Evolutionary conservation across 2,888 invertebrate genomes (phyloP), one percentile per base, ranked within the genome.

Genomic region (Hipparchia sbordonii): DNA sequence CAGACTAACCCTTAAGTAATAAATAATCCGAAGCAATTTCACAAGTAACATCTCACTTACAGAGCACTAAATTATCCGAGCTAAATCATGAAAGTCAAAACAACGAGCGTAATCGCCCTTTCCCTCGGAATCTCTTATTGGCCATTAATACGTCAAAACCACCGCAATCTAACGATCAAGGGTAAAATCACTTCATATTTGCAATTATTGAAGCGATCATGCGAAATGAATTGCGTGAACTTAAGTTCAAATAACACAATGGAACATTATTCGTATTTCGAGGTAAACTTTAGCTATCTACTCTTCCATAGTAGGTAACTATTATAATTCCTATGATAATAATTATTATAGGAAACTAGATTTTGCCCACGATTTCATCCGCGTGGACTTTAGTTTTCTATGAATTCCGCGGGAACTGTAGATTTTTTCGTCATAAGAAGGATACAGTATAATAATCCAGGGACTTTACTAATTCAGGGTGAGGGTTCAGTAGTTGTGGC

Each of bases 181-280:
- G 81, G 82, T 80, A 77, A 81, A 87, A 89, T 87, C 85, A 85
- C 88, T 88, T 88, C 82, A 89, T 89, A 83, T 81, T 81, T 73
- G 79, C 83, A 84, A 84, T 87, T 85, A 88, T 84, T 83, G 75
- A 71, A 74, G 74, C 67, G 57, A 48, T 59, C 66, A 52, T 57
- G 57, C 23, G 57, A 57, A 57, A 57, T 57, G 23, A 8, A 57
- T 67, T 67, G 54, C 4, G 13, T 56, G 67, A 61, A 57, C 4
- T 67, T 67, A 39, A 45, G 51, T 10, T 10, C 54, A 10, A 2
- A 67, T 52, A 67, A 56, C n/a, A 6, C 9, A n/a, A 39, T 54
- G 39, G 56, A n/a, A 56, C 5, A 56, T 56, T 45, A 3, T 6
- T 2, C 7, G 57, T 13, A 57, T 13, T 13, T 7, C 1, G n/a